phyloP scores from a whole-genome alignment of 2,113 vertebrate genomes.

The Illadopsis cleaveri region DNA sequence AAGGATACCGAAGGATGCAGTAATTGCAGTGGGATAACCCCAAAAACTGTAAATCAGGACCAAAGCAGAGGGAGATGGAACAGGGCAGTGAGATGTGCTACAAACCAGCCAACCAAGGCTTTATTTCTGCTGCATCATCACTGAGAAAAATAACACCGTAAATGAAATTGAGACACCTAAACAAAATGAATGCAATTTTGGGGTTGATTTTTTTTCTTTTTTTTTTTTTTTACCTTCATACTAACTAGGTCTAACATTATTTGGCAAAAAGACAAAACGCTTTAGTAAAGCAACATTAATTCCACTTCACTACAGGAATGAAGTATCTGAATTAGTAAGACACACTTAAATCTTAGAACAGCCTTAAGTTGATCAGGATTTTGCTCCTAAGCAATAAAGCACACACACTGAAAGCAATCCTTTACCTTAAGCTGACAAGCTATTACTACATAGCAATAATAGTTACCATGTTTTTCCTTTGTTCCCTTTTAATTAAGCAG shows the following conservation, averaged over 20 bases:
- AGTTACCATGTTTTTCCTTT: not conserved
- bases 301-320: not conserved
- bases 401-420: not conserved
- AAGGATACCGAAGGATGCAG: not conserved
- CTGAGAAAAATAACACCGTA: not conserved
- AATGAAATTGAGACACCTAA: not conserved
- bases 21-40: not conserved
- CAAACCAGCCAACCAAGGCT: not conserved
- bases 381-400: not conserved
- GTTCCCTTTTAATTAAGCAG: not conserved
- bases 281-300: not conserved
- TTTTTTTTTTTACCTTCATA: not conserved
- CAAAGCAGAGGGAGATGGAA: not conserved
- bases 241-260: not conserved
- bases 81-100: rapidly evolving
- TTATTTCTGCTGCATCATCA: slow-evolving; percentile 34
- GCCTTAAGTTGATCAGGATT: not conserved
- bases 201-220: not conserved
- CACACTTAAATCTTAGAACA: not conserved
- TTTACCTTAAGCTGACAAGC: not conserved
- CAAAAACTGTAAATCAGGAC: not conserved
- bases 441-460: not conserved
- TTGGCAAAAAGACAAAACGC: not conserved
- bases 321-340: not conserved
- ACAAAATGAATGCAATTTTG: not conserved